These are phyloP conservation scores for Phaetusa simplex DNA, from an alignment of 2,113 vertebrate species.

Conservation along the genomic window DNA sequence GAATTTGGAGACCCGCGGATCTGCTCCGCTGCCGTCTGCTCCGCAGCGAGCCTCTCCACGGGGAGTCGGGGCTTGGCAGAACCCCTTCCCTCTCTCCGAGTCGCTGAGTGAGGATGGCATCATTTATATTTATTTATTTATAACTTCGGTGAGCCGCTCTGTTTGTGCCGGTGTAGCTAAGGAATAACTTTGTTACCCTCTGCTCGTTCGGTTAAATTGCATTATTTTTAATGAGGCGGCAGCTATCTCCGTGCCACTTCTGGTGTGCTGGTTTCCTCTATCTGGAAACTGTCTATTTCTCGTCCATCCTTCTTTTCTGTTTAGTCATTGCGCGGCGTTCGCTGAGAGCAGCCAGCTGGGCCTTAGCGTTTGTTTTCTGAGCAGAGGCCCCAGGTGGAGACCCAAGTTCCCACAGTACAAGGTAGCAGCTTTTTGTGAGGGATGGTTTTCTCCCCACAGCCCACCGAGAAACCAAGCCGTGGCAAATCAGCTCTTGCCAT, in stretches of 20 bases:
- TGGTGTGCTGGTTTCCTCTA: not conserved
- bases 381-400: not conserved
- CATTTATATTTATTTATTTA: not conserved
- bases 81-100: not conserved
- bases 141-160: not conserved
- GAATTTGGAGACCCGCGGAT: not conserved
- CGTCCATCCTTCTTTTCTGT: not conserved
- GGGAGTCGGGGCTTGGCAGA: not conserved
- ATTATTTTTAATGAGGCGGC: slow-evolving; percentile 37
- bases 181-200: not conserved
- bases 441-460: not conserved
- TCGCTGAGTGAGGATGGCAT: not conserved
- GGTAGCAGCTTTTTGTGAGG: not conserved
- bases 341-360: not conserved
- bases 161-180: not conserved
- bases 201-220: not conserved
- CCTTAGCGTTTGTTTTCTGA: not conserved
- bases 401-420: not conserved
- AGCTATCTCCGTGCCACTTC: not conserved
- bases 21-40: fast-evolving
- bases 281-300: not conserved
- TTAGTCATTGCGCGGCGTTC: not conserved
- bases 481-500: not conserved
- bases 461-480: not conserved
- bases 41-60: fast-evolving